These are phyloP conservation scores for Pungitius pungitius DNA, from an alignment of 2,113 vertebrate species.

Conservation along the genomic window DNA sequence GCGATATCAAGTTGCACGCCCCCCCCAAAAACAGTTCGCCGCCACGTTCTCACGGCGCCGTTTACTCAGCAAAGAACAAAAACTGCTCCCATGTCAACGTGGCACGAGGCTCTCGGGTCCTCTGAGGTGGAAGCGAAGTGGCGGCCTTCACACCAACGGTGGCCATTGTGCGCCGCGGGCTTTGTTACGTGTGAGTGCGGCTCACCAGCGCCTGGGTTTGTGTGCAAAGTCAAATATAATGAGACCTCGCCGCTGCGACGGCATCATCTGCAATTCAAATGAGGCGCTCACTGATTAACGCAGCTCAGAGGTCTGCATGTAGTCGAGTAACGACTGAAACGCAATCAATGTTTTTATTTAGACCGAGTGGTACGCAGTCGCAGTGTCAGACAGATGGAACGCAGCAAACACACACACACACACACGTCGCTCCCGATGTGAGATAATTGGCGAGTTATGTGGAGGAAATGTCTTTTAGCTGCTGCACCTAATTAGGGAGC, in stretches of 20 bases:
- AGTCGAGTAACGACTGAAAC: slow-evolving; percentile 56
- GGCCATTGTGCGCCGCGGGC: background rate
- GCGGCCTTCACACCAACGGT: background rate
- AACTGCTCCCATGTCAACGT: background rate
- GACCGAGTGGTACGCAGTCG: slow-evolving; percentile 51
- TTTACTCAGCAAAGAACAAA: background rate
- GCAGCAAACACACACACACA: slow-evolving; percentile 27
- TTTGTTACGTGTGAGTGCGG: background rate
- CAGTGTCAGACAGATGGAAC: slow-evolving; percentile 39
- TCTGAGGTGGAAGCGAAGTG: background rate
- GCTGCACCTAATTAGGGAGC: slow-evolving; percentile 65
- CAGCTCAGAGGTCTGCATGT: slow-evolving; percentile 57
- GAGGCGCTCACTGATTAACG: slow-evolving; percentile 57
- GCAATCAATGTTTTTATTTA: slow-evolving; percentile 61
- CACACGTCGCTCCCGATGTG: slow-evolving; percentile 34
- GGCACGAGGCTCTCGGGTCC: background rate
- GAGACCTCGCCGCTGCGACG: slow-evolving; percentile 36
- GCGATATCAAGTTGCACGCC: background rate
- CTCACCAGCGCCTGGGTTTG: background rate
- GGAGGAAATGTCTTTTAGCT: slow-evolving; percentile 38
- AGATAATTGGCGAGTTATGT: slow-evolving; percentile 66
- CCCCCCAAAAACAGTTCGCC: background rate
- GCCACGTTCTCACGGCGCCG: background rate
- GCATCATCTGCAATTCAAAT: slow-evolving; percentile 60
- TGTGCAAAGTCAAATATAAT: slow-evolving; percentile 38